Conservation (phyloP, 2,888 invertebrate genomes). For the Cantharis rustica region DNA sequence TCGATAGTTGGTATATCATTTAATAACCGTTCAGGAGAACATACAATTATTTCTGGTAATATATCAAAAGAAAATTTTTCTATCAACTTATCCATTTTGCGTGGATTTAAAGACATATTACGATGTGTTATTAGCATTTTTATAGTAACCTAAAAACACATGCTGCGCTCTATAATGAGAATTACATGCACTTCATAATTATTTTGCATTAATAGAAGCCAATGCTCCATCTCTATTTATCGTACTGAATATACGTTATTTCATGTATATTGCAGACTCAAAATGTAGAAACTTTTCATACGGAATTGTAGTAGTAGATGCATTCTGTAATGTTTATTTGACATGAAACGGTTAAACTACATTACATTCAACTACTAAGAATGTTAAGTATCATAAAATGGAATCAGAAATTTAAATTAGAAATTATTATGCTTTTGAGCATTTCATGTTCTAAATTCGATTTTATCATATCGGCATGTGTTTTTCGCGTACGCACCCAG, state of each 20-base stretch:
- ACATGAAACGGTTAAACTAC: slow-evolving; percentile 32
- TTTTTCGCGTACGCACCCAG: neutral
- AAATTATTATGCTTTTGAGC: neutral
- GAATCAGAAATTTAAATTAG: neutral
- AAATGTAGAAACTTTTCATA: neutral
- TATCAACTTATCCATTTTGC: slow-evolving; percentile 36
- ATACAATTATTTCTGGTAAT: slow-evolving; percentile 1
- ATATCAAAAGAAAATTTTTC: slow-evolving; percentile 6
- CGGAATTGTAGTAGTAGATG: neutral
- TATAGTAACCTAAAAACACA: slow-evolving; percentile 34
- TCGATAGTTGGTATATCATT: neutral
- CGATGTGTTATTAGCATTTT: slow-evolving; percentile 40
- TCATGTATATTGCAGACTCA: neutral
- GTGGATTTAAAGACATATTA: slow-evolving; percentile 38
- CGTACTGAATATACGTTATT: neutral
- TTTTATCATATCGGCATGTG: neutral
- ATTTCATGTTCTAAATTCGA: neutral
- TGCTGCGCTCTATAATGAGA: slow-evolving; percentile 31
- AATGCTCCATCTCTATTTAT: neutral
- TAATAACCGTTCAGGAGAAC: neutral
- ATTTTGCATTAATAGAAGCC: slow-evolving; percentile 17
- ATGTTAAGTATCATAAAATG: neutral
- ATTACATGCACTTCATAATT: slow-evolving; percentile 29
- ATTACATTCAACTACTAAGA: neutral
- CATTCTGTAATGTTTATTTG: slow-evolving; percentile 23